phyloP scores from a whole-genome alignment of 2,888 invertebrate genomes.

The Atethmia centrago region DNA sequence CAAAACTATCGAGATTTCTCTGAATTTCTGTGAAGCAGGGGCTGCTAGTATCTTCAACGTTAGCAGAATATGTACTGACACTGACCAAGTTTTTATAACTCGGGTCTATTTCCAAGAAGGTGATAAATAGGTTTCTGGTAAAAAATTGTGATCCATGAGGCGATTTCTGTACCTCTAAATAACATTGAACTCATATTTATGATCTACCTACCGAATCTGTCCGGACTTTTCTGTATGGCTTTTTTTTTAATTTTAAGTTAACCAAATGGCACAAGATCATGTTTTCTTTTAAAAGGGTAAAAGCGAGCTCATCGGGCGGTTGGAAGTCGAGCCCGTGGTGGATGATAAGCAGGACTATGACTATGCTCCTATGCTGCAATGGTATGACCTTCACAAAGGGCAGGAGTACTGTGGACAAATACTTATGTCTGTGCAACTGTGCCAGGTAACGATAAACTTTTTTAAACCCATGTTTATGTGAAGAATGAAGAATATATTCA shows the following conservation, averaged over 20 bases:
- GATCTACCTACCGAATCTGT: not conserved
- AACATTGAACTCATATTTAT: not conserved
- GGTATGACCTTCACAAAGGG: constrained; percentile 84
- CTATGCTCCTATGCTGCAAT: constrained; percentile 85
- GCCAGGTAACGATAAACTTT: constrained; percentile 70
- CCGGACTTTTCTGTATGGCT: not conserved
- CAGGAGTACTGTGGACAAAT: constrained; percentile 83
- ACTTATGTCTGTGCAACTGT: constrained; percentile 87
- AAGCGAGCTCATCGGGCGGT: constrained; percentile 76
- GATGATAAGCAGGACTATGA: constrained; percentile 70
- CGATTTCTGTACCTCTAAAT: not conserved
- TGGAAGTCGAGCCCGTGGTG: constrained; percentile 71
- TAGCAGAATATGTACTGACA: not conserved
- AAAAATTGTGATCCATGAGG: not conserved
- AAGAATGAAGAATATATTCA: not conserved
- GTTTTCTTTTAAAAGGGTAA: constrained; percentile 68
- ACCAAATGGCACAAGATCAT: not conserved
- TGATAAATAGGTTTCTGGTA: not conserved
- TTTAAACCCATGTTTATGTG: not conserved
- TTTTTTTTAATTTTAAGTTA: too few species aligned
- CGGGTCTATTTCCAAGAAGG: too few species aligned
- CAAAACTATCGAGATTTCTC: too few species aligned
- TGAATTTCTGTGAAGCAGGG: too few species aligned
- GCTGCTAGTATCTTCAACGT: not conserved
- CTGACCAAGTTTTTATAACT: not conserved